Evolutionary conservation across 1,140 invertebrate genomes (phyloP).

Genomic region (Macrosteles quadrilineatus): DNA sequence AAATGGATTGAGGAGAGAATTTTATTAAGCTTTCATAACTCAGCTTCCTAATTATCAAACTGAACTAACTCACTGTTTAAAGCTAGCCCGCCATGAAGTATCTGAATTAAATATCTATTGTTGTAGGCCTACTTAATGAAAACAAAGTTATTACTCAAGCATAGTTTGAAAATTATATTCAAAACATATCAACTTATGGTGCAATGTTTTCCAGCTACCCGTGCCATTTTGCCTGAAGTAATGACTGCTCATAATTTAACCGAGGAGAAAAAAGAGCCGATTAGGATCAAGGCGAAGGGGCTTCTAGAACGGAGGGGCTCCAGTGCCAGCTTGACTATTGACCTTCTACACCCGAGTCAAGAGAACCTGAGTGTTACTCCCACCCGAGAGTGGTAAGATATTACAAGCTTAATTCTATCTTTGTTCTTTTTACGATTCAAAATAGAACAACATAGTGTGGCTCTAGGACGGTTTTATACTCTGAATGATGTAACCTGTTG

Average conservation of each 20-base stretch:
- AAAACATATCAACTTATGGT: too few species aligned
- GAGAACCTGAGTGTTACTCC: conserved; percentile 42
- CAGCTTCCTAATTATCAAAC: too few species aligned
- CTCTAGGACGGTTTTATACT: too few species aligned
- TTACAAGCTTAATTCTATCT: not conserved
- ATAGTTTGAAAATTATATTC: too few species aligned
- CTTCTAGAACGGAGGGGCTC: conserved; percentile 71
- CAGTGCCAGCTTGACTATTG: conserved; percentile 81
- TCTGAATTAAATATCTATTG: too few species aligned
- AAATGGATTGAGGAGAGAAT: not conserved
- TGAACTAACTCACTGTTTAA: too few species aligned
- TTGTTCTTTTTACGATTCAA: not conserved
- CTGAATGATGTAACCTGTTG: not conserved
- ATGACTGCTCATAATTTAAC: conserved; percentile 27
- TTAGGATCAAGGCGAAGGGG: conserved; percentile 62
- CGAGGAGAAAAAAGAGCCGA: conserved; percentile 43
- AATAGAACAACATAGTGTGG: too few species aligned
- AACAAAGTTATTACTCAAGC: too few species aligned
- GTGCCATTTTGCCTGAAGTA: conserved; percentile 30
- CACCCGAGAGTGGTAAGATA: conserved; percentile 56
- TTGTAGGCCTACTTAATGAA: too few species aligned
- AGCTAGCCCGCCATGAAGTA: too few species aligned
- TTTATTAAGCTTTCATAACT: not conserved
- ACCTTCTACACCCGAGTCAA: conserved; percentile 50
- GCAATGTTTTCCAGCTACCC: conserved; percentile 14